These are phyloP conservation scores for Drosophila tripunctata DNA, from an alignment of 2,888 invertebrate species.

Conservation along the genomic window DNA sequence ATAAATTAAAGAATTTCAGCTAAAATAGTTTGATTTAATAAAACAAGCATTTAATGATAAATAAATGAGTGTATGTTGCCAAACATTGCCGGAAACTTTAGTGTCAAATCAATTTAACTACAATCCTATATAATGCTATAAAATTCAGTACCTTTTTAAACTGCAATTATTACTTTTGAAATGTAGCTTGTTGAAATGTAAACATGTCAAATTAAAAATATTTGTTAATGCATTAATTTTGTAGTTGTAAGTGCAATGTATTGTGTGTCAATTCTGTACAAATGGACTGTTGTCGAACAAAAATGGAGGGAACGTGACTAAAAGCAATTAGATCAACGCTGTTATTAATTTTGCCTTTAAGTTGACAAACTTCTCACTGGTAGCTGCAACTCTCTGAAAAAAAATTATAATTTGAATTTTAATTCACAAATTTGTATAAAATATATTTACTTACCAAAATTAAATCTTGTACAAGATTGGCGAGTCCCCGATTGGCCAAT, in stretches of 20 bases:
- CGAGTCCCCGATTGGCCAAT: constrained; percentile 93
- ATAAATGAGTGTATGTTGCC: background rate
- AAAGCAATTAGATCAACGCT: constrained; percentile 89
- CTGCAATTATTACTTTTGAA: too few relatives aligned
- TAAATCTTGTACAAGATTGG: constrained; percentile 94
- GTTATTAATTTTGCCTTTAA: constrained; percentile 96
- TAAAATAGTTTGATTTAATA: constrained; percentile 32
- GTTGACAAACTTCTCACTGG: constrained; percentile 96
- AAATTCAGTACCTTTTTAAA: too few relatives aligned
- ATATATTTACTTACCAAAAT: constrained; percentile 88
- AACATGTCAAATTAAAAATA: constrained; percentile 35
- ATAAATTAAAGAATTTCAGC: constrained; percentile 36
- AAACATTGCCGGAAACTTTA: background rate
- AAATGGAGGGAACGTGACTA: constrained; percentile 43
- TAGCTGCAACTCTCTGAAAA: constrained; percentile 91
- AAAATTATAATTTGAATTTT: background rate
- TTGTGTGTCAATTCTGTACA: constrained; percentile 69
- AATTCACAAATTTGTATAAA: background rate
- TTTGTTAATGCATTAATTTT: constrained; percentile 25
- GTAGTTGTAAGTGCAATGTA: constrained; percentile 29
- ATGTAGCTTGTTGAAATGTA: too few relatives aligned
- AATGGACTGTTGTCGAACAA: constrained; percentile 69
- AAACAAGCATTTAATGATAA: constrained; percentile 11
- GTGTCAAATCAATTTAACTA: constrained; percentile 1
- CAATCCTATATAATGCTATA: constrained; percentile 29